Conservation (phyloP, 1,140 invertebrate genomes). For the Drosophila equinoxialis region DNA sequence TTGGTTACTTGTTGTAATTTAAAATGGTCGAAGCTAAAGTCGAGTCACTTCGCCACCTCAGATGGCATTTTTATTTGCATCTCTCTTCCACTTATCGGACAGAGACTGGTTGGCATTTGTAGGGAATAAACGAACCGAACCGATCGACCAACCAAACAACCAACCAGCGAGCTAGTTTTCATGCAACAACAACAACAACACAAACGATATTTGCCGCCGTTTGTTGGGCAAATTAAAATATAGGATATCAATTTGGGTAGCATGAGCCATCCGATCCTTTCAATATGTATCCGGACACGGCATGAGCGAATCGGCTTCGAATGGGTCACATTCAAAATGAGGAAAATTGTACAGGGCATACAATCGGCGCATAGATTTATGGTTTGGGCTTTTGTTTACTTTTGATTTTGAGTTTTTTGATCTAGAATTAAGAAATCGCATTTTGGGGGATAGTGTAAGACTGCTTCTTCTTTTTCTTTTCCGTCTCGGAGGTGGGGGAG, state of each 20-base stretch:
- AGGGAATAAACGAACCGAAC: conserved; percentile 44
- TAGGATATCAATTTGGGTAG: conserved; percentile 11
- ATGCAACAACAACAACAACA: conserved; percentile 7
- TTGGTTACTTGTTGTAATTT: conserved; percentile 47
- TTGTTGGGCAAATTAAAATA: conserved; percentile 9
- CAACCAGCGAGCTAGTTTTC: conserved; percentile 16
- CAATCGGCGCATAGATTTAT: neutral
- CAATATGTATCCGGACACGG: no score
- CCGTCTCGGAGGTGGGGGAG: no score
- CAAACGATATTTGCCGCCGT: conserved; percentile 57
- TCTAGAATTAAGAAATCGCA: neutral
- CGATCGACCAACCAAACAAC: conserved; percentile 26
- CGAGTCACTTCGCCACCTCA: conserved; percentile 36
- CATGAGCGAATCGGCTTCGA: no score
- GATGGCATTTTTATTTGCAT: conserved; percentile 61
- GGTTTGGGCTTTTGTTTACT: neutral
- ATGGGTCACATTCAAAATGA: no score
- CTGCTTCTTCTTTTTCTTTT: no score
- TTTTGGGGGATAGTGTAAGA: no score
- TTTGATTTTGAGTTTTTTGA: neutral
- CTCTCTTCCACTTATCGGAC: neutral
- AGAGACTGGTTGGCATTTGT: conserved; percentile 73
- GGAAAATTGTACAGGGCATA: neutral
- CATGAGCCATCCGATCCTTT: neutral
- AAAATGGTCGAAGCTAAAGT: conserved; percentile 44